Conservation (phyloP, 2,888 invertebrate genomes). For the Athrips mouffetella region DNA sequence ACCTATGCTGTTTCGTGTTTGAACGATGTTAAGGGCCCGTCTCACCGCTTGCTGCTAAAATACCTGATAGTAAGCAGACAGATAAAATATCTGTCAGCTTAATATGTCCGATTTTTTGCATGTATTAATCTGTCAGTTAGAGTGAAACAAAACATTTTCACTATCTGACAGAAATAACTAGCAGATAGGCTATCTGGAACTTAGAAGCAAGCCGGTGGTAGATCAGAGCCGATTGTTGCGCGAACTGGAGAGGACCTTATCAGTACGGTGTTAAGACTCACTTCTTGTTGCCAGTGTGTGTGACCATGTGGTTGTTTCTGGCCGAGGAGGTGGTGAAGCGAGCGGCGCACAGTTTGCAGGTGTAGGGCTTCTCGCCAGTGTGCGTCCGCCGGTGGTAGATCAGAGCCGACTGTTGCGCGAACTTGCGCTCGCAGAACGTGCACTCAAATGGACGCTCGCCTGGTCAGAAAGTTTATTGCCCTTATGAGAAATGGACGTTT, state of each 20-base stretch:
- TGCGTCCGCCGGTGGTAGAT: conserved; percentile 75
- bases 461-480: conserved; percentile 24
- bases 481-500: too few species aligned
- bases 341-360: conserved; percentile 65
- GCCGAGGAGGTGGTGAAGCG: conserved; percentile 73
- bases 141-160: too few species aligned
- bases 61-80: too few species aligned
- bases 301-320: conserved; percentile 69
- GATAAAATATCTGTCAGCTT: too few species aligned
- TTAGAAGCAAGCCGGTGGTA: conserved; percentile 70
- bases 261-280: conserved; percentile 43
- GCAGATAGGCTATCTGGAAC: too few species aligned
- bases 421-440: conserved; percentile 64
- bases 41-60: too few species aligned
- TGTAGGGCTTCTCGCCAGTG: conserved; percentile 74
- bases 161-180: too few species aligned
- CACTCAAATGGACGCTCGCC: conserved; percentile 75
- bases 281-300: conserved; percentile 68
- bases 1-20: too few species aligned
- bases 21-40: too few species aligned
- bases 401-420: conserved; percentile 73
- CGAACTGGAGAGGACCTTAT: conserved; percentile 63
- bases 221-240: conserved; percentile 73
- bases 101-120: too few species aligned
- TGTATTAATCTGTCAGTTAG: too few species aligned